phyloP scores from a whole-genome alignment of 1,140 invertebrate species.

The Drosophila baimaii region DNA sequence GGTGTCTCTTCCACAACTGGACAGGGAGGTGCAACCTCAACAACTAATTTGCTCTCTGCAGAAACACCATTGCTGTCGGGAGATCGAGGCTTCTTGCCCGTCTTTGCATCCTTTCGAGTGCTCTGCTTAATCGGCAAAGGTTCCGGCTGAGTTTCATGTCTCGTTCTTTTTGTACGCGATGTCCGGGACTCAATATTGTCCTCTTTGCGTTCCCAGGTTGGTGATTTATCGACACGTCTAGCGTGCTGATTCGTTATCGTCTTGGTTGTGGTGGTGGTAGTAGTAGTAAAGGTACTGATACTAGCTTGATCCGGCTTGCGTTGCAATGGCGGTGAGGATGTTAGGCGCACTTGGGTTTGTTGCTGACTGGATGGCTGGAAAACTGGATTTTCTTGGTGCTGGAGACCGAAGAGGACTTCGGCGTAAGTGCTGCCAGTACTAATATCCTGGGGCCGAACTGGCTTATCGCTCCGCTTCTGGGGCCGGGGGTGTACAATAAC shows the following conservation, averaged over 20 bases:
- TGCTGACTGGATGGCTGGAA: slow-evolving; percentile 87
- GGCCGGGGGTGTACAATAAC: slow-evolving; percentile 51
- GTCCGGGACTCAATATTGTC: slow-evolving; percentile 60
- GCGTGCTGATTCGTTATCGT: slow-evolving; percentile 46
- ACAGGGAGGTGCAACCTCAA: not conserved
- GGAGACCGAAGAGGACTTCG: slow-evolving; percentile 80
- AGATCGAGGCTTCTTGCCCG: slow-evolving; percentile 52
- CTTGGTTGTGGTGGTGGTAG: slow-evolving; percentile 40
- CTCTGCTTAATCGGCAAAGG: slow-evolving; percentile 68
- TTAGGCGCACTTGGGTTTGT: slow-evolving; percentile 80
- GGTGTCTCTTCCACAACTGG: slow-evolving; percentile 27
- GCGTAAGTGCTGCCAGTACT: slow-evolving; percentile 77
- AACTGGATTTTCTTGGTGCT: slow-evolving; percentile 66
- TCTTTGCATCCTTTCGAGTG: slow-evolving; percentile 57
- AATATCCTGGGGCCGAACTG: slow-evolving; percentile 53
- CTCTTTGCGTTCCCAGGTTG: slow-evolving; percentile 71
- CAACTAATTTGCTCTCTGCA: slow-evolving; percentile 16
- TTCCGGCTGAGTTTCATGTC: slow-evolving; percentile 63
- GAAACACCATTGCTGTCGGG: slow-evolving; percentile 51
- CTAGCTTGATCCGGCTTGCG: slow-evolving; percentile 50
- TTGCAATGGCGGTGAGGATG: slow-evolving; percentile 50
- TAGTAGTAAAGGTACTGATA: slow-evolving; percentile 35
- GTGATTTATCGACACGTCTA: slow-evolving; percentile 64
- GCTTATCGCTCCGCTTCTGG: slow-evolving; percentile 42
- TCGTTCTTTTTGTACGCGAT: slow-evolving; percentile 50